Evolutionary conservation across 2,797 vertebrate species (phyloP).

Genomic region (Xenentodon cancila): DNA sequence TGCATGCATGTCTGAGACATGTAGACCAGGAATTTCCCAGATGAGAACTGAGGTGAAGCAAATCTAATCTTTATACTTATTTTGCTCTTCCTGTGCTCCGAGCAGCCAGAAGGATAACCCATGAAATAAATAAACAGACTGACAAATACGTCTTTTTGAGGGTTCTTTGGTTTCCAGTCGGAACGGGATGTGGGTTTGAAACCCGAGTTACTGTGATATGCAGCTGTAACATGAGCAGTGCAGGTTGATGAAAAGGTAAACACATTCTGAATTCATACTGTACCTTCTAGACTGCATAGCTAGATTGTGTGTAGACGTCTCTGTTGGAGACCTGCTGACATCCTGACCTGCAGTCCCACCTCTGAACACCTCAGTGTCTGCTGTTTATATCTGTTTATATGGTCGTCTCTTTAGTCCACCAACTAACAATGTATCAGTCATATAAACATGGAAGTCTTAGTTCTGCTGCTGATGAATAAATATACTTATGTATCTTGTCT

Average conservation of each 20-base stretch:
- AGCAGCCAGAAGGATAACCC: slow-evolving; percentile 53
- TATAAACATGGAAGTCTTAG: too few species aligned
- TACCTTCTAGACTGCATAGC: slow-evolving; percentile 30
- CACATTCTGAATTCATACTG: slow-evolving; percentile 28
- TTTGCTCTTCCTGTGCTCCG: slow-evolving; percentile 58
- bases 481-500: too few species aligned
- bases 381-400: too few species aligned
- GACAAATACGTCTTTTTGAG: slow-evolving; percentile 72
- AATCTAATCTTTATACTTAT: slow-evolving; percentile 56
- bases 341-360: too few species aligned
- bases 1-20: slow-evolving; percentile 43
- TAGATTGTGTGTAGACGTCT: too few species aligned
- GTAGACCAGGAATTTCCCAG: slow-evolving; percentile 57
- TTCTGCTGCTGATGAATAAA: too few species aligned
- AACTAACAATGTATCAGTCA: too few species aligned
- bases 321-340: too few species aligned
- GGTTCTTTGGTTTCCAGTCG: slow-evolving; percentile 56
- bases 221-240: slow-evolving; percentile 31
- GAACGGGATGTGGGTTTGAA: slow-evolving; percentile 75
- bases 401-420: too few species aligned
- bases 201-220: slow-evolving; percentile 40
- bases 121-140: slow-evolving; percentile 66
- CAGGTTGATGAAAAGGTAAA: slow-evolving; percentile 19
- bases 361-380: too few species aligned
- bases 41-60: slow-evolving; percentile 60